Evolutionary conservation across 1,140 invertebrate genomes (phyloP), one percentile per base, ranked within the genome.

Genomic region (Acromyrmex heyeri): DNA sequence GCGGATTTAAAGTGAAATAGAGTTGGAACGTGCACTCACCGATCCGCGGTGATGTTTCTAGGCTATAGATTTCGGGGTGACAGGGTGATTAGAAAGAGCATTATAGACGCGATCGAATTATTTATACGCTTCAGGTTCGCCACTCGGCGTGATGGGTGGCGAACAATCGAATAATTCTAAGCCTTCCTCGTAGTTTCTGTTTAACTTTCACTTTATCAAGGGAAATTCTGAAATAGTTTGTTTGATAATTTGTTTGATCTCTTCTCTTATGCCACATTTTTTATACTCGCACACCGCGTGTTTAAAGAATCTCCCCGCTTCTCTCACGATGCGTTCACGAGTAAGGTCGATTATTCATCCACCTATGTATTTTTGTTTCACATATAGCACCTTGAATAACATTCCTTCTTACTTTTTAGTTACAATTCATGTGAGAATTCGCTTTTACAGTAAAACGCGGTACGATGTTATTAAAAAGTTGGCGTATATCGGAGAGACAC

Each of bases 111-210:
- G 67, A 86, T 87, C 79, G 69, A 83, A 59, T 87, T 89, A 91
- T 75, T 82, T 88, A 88, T 89, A 87, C 78, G 90, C 90, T 91
- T 91, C 85, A 73, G 48, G 78, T 89, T 85, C 64, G 55, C 48
- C 59, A 1, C 61, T 81, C 61, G 55, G 24, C 75, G 59, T 27
- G 77, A 55, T 64, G 77, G n/a, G 55, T 21, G 50, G 75, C 65
- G 61, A 30, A 90, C 57, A 24, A 75, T 86, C 87, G 70, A 57
- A 73, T 82, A 82, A 89, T 55, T 72, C 62, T 81, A 34, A 50
- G 55, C 57, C 57, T 62, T 83, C 55, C 62, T 73, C 18, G 24
- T 72, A 24, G 16, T 55, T 81, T 67, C 24, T 21, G 78, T 87
- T 1, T 65, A 21, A 78, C 59, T 85, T 77, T 8, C 21, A 64